phyloP scores from a whole-genome alignment of 2,888 invertebrate species.

The Galerucella nymphaeae region DNA sequence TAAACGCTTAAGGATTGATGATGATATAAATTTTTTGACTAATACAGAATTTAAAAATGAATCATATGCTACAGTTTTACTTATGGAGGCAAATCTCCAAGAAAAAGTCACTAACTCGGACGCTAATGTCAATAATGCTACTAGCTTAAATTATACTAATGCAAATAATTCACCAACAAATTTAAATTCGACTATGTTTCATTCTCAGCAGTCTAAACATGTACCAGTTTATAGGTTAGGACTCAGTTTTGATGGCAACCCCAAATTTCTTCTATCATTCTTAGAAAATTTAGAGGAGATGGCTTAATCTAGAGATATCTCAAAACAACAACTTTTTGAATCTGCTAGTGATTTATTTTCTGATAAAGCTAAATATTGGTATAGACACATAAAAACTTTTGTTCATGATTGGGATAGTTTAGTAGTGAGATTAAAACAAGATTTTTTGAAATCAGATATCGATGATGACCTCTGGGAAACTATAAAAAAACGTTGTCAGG shows the following conservation, averaged over 20 bases:
- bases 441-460: conserved; percentile 21
- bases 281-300: conserved; percentile 11
- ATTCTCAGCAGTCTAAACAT: background rate
- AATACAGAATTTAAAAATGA: conserved; percentile 11
- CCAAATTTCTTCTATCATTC: conserved; percentile 4
- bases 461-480: conserved; percentile 32
- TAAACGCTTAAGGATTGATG: background rate
- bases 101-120: background rate
- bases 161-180: background rate
- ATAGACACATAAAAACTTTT: conserved; percentile 6
- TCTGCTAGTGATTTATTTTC: conserved; percentile 15
- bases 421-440: conserved; percentile 13
- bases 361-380: conserved; percentile 18
- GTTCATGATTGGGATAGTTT: conserved; percentile 19
- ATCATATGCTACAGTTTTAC: conserved; percentile 1
- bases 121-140: background rate
- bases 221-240: conserved; percentile 11
- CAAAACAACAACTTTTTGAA: conserved; percentile 3
- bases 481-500: conserved; percentile 28
- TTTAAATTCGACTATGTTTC: background rate
- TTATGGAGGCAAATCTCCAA: conserved; percentile 5
- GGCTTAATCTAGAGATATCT: conserved; percentile 10
- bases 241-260: conserved; percentile 11
- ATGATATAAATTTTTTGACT: conserved; percentile 1
- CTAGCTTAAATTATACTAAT: background rate